Evolutionary conservation across 2,888 invertebrate genomes (phyloP).

Genomic region (Calephelis perditalis): DNA sequence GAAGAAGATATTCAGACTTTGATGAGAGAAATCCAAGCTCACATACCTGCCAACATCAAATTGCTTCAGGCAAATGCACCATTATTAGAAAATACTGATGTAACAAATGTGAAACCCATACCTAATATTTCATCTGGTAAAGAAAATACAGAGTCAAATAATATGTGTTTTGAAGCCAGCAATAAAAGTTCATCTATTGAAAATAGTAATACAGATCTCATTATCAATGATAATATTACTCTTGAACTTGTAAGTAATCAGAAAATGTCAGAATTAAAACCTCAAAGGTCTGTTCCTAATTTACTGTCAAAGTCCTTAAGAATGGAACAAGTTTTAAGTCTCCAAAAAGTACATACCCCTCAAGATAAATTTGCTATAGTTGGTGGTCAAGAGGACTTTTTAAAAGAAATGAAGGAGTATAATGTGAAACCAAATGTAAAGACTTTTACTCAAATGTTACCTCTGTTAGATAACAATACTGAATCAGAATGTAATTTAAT

Average conservation of each 20-base stretch:
- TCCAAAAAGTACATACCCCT: slow-evolving; percentile 77
- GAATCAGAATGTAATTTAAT: slow-evolving; percentile 85
- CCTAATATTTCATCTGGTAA: neutral
- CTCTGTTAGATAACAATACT: slow-evolving; percentile 81
- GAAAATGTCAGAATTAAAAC: slow-evolving; percentile 15
- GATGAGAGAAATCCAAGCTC: slow-evolving; percentile 48
- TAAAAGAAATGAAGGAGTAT: slow-evolving; percentile 84
- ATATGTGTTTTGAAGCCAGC: neutral
- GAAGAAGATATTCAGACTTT: slow-evolving; percentile 75
- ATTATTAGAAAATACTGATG: neutral
- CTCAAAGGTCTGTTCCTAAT: slow-evolving; percentile 76
- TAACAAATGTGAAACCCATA: neutral
- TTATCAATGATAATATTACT: neutral
- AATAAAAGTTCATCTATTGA: neutral
- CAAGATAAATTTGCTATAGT: slow-evolving; percentile 85
- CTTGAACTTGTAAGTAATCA: slow-evolving; percentile 24
- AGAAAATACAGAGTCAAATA: neutral
- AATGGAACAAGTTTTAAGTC: slow-evolving; percentile 78
- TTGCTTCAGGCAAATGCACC: neutral
- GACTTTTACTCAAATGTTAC: slow-evolving; percentile 87
- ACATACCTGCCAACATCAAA: slow-evolving; percentile 29
- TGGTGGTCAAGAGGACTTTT: slow-evolving; percentile 88
- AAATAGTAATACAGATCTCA: neutral
- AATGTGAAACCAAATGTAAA: slow-evolving; percentile 85
- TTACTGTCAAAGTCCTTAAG: slow-evolving; percentile 79